These are phyloP conservation scores for Littorina saxatilis DNA, from an alignment of 1,140 invertebrate species.

Conservation along the genomic window DNA sequence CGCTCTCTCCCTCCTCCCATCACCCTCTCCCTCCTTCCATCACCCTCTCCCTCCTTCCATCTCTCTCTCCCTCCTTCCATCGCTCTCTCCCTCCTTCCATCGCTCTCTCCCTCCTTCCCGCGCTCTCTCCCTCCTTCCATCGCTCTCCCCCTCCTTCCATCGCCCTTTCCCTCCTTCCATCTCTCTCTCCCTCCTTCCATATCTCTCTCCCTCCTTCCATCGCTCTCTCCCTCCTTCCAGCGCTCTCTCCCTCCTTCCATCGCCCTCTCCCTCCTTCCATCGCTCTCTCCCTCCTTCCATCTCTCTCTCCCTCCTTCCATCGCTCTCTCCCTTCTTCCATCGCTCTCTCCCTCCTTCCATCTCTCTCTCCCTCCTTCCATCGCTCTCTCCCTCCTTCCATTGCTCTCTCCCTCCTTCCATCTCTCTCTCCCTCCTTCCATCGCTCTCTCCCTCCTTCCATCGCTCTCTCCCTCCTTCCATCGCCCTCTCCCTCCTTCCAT, in stretches of 20 bases:
- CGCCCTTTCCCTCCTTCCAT: constrained; percentile 93
- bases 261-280: too few species aligned
- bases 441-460: not conserved
- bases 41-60: too few species aligned
- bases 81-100: not conserved
- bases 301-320: constrained; percentile 43
- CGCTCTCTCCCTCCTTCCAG: not conserved
- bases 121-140: not conserved
- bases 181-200: constrained; percentile 85
- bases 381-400: too few species aligned
- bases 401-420: not conserved
- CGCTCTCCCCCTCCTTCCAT: constrained; percentile 79
- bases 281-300: too few species aligned
- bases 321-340: constrained; percentile 57
- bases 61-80: not conserved
- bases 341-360: not conserved
- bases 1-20: not conserved
- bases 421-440: not conserved
- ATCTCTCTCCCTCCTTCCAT: not conserved
- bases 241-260: too few species aligned
- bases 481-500: not conserved
- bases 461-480: not conserved
- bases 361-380: not conserved
- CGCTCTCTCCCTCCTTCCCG: not conserved
- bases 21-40: not conserved